Evolutionary conservation across 1,140 invertebrate genomes (phyloP).

Genomic region (Lepidurus couesii): DNA sequence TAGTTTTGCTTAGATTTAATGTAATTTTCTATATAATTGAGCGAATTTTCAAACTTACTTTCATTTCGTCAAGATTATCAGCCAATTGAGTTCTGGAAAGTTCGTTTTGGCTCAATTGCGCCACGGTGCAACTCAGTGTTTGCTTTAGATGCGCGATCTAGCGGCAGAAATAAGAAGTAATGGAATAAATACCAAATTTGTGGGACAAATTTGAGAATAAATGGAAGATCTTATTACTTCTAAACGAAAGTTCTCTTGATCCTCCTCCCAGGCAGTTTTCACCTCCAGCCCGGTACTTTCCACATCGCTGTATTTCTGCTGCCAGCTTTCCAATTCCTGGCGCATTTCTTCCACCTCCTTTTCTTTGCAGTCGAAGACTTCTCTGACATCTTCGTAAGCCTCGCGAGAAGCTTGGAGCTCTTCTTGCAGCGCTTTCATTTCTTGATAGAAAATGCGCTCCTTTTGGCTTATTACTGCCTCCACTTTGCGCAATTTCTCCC

Average conservation of each 20-base stretch:
- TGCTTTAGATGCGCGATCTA: conserved; percentile 58
- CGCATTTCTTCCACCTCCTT: conserved; percentile 31
- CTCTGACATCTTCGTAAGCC: conserved; percentile 36
- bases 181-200: not conserved
- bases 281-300: conserved; percentile 33
- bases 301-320: not conserved
- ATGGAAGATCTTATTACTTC: conserved; percentile 36
- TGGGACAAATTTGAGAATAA: not conserved
- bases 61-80: not conserved
- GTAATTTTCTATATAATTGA: not conserved
- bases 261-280: conserved; percentile 20
- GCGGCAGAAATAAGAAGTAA: conserved; percentile 42
- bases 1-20: not conserved
- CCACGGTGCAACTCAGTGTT: conserved; percentile 58
- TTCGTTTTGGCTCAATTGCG: conserved; percentile 51
- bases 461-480: conserved; percentile 8
- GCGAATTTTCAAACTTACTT: not conserved
- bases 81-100: conserved; percentile 40
- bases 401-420: conserved; percentile 26
- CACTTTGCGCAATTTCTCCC: not conserved
- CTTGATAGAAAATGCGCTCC: not conserved
- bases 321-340: not conserved
- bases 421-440: conserved; percentile 20
- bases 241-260: conserved; percentile 35
- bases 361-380: conserved; percentile 32